A percentile compares a stretch with the other conserved stretches of the same genome.
phyloP scores from a whole-genome alignment of 2,797 vertebrate genomes.

The Calcarius lapponicus region DNA sequence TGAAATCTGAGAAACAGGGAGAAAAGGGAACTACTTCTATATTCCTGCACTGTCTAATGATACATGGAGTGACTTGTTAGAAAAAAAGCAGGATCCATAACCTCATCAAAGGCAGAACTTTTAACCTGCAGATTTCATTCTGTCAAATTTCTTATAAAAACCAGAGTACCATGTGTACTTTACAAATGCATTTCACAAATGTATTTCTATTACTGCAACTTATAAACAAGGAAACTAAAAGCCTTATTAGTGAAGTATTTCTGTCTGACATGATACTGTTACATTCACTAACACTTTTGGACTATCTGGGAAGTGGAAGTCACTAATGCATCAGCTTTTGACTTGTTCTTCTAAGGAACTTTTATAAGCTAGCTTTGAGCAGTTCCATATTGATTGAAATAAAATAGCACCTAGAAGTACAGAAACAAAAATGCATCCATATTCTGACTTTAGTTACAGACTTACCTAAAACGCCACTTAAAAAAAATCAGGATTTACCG shows the following conservation, averaged over 20 bases:
- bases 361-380: not conserved
- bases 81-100: not conserved
- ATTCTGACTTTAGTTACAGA: not conserved
- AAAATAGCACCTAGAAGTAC: not conserved
- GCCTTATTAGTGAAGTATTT: not conserved
- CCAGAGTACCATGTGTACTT: not conserved
- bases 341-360: not conserved
- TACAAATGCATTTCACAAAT: not conserved
- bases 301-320: not conserved
- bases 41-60: not conserved
- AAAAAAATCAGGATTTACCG: not conserved
- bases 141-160: not conserved
- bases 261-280: not conserved
- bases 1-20: not conserved
- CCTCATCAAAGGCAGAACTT: not conserved
- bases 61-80: not conserved
- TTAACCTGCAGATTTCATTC: not conserved
- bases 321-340: not conserved
- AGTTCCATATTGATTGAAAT: not conserved
- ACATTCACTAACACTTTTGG: not conserved
- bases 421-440: not conserved
- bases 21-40: not conserved
- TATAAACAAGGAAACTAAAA: not conserved
- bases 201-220: not conserved
- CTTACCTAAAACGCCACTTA: not conserved